Conservation (phyloP, 2,113 vertebrate species). For the Dolichallabes microphthalmus region DNA sequence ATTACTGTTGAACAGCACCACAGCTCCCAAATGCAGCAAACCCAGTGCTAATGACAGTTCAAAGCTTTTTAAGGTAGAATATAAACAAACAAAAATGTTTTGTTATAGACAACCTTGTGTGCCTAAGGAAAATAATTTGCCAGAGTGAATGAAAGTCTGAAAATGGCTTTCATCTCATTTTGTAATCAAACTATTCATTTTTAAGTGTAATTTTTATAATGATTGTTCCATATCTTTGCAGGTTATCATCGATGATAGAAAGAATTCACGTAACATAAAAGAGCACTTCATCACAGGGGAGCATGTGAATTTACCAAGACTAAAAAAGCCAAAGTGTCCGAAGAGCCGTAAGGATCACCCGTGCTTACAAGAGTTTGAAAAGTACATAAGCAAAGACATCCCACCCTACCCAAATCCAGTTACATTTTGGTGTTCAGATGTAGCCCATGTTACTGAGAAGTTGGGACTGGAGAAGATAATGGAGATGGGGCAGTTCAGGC, state of each 20-base stretch:
- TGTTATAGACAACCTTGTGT: no score
- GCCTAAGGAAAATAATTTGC: no score
- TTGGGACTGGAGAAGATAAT: neutral
- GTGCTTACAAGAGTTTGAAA: no score
- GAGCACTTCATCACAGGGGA: neutral
- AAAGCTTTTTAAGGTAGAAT: no score
- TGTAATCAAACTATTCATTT: no score
- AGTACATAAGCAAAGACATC: neutral
- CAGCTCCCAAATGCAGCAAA: no score
- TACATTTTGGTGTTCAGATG: conserved; percentile 37
- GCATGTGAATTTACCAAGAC: neutral
- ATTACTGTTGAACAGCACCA: no score
- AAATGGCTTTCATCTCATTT: no score
- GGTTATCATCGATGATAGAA: neutral
- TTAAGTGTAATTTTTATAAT: neutral
- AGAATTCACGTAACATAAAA: neutral
- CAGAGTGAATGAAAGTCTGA: no score
- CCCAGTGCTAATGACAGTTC: no score
- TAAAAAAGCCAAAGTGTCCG: neutral
- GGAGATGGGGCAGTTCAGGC: neutral
- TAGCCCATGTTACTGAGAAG: conserved; percentile 27
- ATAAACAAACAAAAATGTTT: no score
- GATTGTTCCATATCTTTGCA: neutral
- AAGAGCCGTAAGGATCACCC: no score
- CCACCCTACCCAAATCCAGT: conserved; percentile 35